Base-by-base conservation (phyloP, 2,797 vertebrate species). In the Cossypha caffra region DNA sequence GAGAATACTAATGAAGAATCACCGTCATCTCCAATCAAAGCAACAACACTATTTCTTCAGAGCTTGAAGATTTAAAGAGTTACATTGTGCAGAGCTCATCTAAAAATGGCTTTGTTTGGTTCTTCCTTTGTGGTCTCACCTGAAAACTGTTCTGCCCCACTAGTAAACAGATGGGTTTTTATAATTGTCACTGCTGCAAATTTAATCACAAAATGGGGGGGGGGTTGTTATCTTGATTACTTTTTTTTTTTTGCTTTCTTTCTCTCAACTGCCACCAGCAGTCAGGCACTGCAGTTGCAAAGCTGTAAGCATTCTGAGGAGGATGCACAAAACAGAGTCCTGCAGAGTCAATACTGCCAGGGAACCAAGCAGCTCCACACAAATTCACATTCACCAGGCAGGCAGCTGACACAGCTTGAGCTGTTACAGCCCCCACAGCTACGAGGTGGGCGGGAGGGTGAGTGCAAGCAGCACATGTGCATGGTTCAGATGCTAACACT, bases 111-210 rank as follows among this genome's bases (percentile, higher is more conserved):
- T 96, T 95, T 86, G 82, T 88, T 93, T 88, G 71, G 63, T 51
- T 95, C 88, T 77, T 95, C 42, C 91, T 95, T 95, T 95, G 96
- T 92, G 93, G 66, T 86, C 63, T 93, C 91, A 96, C 94, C 93
- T 94, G 77, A 90, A 93, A 95, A 94, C 80, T 73, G 63, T 85
- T 92, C 86, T 42, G 52, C 57, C 76, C 58, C 61, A 51, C 52
- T 37, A 76, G 57, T 69, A 86, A 94, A 95, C 96, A 97, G 95
- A 96, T 96, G 96, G 95, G 50, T 54, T 90, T 92, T 95, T 86
- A 76, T 95, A 97, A 96, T 95, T 95, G 93, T 82, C 88, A 84
- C 59, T 79, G 85, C 87, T 57, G 63, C 52, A 93, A 94, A 81
- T 84, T 58, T 52, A 91, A 62, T 52, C 82, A 90, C 79, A 75